Conservation (phyloP, 2,888 invertebrate species). For the Atethmia centrago region DNA sequence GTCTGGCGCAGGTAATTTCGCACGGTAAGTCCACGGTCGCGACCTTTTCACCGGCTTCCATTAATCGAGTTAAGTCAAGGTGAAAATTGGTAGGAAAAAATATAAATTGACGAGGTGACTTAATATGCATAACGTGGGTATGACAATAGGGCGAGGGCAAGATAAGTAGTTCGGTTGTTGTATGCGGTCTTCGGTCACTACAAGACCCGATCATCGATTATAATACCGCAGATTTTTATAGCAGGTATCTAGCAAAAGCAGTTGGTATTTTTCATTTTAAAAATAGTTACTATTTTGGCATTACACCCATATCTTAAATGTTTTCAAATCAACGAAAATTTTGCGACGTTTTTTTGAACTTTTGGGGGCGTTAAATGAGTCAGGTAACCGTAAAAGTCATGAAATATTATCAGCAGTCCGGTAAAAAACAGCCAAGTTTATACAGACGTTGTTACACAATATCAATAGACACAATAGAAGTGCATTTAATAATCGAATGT, state of each 20-base stretch:
- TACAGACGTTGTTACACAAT: conserved; percentile 22
- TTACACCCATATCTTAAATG: not conserved
- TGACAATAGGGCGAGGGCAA: conserved; percentile 17
- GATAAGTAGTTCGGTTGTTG: not conserved
- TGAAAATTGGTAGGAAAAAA: conserved; percentile 41
- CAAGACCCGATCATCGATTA: not conserved
- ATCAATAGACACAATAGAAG: not conserved
- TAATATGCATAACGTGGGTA: conserved; percentile 36
- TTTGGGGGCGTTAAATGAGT: not conserved
- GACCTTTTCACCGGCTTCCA: conserved; percentile 76
- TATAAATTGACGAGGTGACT: conserved; percentile 38
- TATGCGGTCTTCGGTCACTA: not conserved
- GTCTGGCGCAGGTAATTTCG: conserved; percentile 78
- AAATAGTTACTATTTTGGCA: not conserved
- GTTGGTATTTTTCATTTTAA: not conserved
- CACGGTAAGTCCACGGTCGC: conserved; percentile 82
- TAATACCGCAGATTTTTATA: not conserved
- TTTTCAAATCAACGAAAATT: not conserved
- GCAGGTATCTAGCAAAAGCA: not conserved
- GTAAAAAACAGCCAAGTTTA: conserved; percentile 8
- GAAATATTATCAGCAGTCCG: not conserved
- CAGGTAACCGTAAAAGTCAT: not conserved
- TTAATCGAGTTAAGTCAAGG: conserved; percentile 62
- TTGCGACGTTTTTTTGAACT: not conserved
- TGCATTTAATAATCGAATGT: conserved; percentile 12